Conservation (phyloP, 2,888 invertebrate species). For the Tetranychus truncatus region DNA sequence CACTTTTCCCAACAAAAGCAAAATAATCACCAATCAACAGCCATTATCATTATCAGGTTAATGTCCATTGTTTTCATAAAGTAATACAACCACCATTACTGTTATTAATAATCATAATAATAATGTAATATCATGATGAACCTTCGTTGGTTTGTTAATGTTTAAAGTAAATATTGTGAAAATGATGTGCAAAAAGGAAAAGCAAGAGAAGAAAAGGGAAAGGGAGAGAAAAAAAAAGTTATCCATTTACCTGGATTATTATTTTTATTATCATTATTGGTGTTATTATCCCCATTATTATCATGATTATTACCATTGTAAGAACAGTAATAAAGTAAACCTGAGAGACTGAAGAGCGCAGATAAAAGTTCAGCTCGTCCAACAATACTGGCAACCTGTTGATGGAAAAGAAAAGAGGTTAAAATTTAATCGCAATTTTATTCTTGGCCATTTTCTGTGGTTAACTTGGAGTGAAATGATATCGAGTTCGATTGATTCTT, state of each 20-base stretch:
- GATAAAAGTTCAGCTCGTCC: conserved; percentile 36
- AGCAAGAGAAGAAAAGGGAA: background rate
- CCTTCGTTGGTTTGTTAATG: too few relatives aligned
- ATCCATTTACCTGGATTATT: background rate
- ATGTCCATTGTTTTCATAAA: too few relatives aligned
- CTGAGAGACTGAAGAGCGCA: conserved; percentile 29
- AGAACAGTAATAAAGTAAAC: background rate
- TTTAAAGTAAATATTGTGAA: background rate
- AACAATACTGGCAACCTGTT: conserved; percentile 32
- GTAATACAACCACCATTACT: too few relatives aligned
- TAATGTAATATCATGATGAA: too few relatives aligned
- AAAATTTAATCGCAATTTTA: background rate
- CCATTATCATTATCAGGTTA: background rate
- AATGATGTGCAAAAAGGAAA: background rate
- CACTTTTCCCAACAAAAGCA: background rate
- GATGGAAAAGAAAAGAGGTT: background rate
- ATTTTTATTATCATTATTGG: background rate
- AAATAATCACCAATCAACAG: background rate
- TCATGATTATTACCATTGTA: background rate
- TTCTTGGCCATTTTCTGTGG: background rate
- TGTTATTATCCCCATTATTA: background rate
- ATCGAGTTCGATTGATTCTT: too few relatives aligned
- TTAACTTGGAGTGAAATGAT: too few relatives aligned
- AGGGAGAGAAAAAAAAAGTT: background rate
- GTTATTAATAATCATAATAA: too few relatives aligned